A percentile compares a stretch with the other conserved stretches of the same genome.
Conservation (phyloP, 37 sponge, comb jelly and placozoan species). For the Geodia barretti region DNA sequence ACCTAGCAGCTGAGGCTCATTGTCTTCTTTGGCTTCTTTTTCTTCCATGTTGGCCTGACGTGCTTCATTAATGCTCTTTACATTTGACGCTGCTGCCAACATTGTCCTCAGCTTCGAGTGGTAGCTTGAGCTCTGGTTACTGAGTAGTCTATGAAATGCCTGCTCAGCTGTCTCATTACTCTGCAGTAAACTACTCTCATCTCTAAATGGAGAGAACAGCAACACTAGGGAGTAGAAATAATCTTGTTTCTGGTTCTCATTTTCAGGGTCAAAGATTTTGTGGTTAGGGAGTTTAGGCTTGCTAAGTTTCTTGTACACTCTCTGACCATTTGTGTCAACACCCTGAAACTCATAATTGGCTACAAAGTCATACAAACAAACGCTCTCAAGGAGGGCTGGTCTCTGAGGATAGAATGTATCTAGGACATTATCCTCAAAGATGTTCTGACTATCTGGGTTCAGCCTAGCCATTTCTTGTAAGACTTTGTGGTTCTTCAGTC, state of each 20-base stretch:
- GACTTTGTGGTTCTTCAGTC: slow-evolving; percentile 19
- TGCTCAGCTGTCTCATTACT: slow-evolving; percentile 44
- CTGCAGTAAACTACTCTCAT: slow-evolving; percentile 27
- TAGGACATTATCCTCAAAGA: slow-evolving; percentile 30
- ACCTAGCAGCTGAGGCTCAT: slow-evolving; percentile 37
- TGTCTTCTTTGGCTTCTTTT: slow-evolving; percentile 10
- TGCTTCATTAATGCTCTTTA: slow-evolving; percentile 31
- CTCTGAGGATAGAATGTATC: slow-evolving; percentile 39
- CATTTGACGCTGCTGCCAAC: slow-evolving; percentile 12
- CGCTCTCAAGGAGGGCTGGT: slow-evolving; percentile 34
- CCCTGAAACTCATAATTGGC: background rate
- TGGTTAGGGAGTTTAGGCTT: slow-evolving; percentile 9
- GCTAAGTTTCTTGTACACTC: slow-evolving; percentile 7
- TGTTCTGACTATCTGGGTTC: slow-evolving; percentile 28
- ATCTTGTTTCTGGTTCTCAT: slow-evolving; percentile 30
- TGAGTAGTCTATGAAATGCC: slow-evolving; percentile 21
- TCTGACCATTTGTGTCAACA: slow-evolving; percentile 10
- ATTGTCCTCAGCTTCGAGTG: slow-evolving; percentile 42
- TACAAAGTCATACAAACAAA: slow-evolving; percentile 50
- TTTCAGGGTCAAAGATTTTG: slow-evolving; percentile 43
- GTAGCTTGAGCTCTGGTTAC: slow-evolving; percentile 4
- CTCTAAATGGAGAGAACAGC: no score
- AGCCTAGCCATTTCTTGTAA: slow-evolving; percentile 26
- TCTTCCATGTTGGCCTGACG: no score
- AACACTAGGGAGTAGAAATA: no score